Percentiles rank a stretch among this genome's conserved stretches.
These are phyloP conservation scores for Diogma glabrata DNA, from an alignment of 2,888 invertebrate species.

Conservation along the genomic window DNA sequence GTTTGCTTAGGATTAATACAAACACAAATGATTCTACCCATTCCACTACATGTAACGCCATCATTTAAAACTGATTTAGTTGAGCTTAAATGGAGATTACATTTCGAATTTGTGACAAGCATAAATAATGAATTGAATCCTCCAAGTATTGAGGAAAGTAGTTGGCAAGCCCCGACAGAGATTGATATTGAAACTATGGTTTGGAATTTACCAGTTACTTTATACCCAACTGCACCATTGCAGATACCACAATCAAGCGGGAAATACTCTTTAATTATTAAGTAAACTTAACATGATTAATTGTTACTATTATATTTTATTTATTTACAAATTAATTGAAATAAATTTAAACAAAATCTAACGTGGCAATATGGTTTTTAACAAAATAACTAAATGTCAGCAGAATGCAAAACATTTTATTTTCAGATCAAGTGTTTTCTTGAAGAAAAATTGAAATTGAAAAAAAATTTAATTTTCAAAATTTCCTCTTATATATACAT, in stretches of 20 bases:
- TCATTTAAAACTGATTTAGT: slow-evolving; percentile 90
- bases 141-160: slow-evolving; percentile 43
- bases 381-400: too few relatives aligned
- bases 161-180: slow-evolving; percentile 75
- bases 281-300: slow-evolving; percentile 12
- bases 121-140: slow-evolving; percentile 51
- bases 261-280: slow-evolving; percentile 15
- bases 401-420: too few relatives aligned
- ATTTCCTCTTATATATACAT: too few relatives aligned
- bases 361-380: too few relatives aligned
- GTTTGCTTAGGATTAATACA: slow-evolving; percentile 80
- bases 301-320: neutral
- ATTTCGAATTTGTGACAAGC: slow-evolving; percentile 94
- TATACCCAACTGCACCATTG: slow-evolving; percentile 82
- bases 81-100: slow-evolving; percentile 82
- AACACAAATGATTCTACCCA: slow-evolving; percentile 82
- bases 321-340: too few relatives aligned
- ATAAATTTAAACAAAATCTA: too few relatives aligned
- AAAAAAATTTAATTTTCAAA: too few relatives aligned
- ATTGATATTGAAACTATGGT: slow-evolving; percentile 96
- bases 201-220: slow-evolving; percentile 92
- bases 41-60: slow-evolving; percentile 90
- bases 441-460: too few relatives aligned
- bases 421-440: too few relatives aligned
- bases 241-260: slow-evolving; percentile 56